Evolutionary conservation across 2,888 invertebrate genomes (phyloP).

Genomic region (Prosopocoilus inquinatus): DNA sequence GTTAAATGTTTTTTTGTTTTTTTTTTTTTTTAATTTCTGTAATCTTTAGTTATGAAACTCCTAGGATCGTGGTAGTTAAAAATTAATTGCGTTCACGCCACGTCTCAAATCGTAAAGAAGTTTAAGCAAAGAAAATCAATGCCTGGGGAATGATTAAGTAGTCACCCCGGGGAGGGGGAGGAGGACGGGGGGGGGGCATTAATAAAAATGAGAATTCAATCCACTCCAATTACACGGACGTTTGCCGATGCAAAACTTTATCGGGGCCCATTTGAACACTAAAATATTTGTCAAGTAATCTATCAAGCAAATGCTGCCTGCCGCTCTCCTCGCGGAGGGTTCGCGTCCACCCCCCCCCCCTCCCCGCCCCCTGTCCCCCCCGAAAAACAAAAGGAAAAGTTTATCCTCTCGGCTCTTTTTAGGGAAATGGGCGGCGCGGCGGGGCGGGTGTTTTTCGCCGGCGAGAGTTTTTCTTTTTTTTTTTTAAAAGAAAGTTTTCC

Average conservation of each 20-base stretch:
- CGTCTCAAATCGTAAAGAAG: too few species aligned
- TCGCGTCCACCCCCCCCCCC: conserved; percentile 19
- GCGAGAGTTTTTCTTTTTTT: conserved; percentile 18
- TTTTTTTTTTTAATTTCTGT: too few species aligned
- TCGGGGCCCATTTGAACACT: conserved; percentile 43
- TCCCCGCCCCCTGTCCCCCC: conserved; percentile 22
- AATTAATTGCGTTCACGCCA: too few species aligned
- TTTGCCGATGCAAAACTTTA: conserved; percentile 40
- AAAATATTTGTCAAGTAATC: conserved; percentile 46
- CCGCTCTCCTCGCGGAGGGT: too few species aligned
- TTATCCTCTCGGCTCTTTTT: conserved; percentile 23
- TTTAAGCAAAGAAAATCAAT: too few species aligned
- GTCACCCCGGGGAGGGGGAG: too few species aligned
- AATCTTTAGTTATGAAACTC: too few species aligned
- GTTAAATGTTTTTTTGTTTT: too few species aligned
- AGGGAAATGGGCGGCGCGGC: conserved; percentile 21
- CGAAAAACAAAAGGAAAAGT: conserved; percentile 31
- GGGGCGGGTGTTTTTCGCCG: conserved; percentile 10
- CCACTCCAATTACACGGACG: conserved; percentile 39
- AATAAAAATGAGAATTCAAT: conserved; percentile 41
- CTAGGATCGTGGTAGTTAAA: too few species aligned
- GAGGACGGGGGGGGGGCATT: too few species aligned
- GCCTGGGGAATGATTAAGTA: conserved; percentile 26
- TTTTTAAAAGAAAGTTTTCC: conserved; percentile 20
- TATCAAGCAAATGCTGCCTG: conserved; percentile 40